phyloP scores from a whole-genome alignment of 2,797 vertebrate species.

The Mormyrops boulengeri region DNA sequence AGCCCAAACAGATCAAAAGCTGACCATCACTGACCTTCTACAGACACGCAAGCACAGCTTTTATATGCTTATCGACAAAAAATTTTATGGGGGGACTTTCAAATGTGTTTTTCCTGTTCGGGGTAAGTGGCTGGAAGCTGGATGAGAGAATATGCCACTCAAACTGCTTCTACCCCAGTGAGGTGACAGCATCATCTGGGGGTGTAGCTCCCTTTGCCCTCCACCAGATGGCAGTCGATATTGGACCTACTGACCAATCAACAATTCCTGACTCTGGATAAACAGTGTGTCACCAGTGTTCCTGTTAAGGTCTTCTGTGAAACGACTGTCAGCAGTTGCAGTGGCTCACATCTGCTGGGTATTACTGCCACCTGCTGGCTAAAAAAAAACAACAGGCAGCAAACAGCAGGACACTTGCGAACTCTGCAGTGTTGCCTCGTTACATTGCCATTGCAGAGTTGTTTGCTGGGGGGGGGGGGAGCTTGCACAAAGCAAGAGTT shows the following conservation, averaged over 20 bases:
- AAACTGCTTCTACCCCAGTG: neutral
- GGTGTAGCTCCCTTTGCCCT: neutral
- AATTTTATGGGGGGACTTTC: neutral
- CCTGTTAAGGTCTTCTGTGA: neutral
- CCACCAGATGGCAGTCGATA: neutral
- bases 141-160: neutral
- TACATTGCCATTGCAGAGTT: neutral
- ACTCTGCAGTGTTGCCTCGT: neutral
- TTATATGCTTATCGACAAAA: neutral
- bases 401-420: neutral
- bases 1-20: neutral
- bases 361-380: conserved; percentile 3
- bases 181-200: neutral
- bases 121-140: neutral
- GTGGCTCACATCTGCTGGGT: neutral
- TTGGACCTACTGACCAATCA: neutral
- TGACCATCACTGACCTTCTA: neutral
- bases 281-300: neutral
- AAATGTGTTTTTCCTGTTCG: neutral
- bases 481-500: neutral
- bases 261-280: neutral
- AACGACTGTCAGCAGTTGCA: neutral
- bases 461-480: neutral
- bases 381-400: neutral
- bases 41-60: neutral